These are phyloP conservation scores for Melanargia galathea DNA, from an alignment of 2,888 invertebrate genomes.

Conservation along the genomic window DNA sequence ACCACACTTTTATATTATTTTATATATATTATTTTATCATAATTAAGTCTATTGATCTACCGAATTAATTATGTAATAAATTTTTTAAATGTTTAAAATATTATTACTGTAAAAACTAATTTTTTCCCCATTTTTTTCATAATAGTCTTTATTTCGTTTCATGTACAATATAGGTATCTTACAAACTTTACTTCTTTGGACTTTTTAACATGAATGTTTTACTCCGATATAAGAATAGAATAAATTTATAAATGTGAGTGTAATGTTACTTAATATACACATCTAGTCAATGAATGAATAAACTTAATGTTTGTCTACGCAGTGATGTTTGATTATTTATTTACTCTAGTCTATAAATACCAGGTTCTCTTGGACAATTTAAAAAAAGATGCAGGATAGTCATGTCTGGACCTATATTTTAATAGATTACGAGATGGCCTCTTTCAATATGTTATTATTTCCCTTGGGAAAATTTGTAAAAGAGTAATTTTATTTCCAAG, in stretches of 20 bases:
- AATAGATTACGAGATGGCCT: neutral
- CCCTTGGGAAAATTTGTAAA: neutral
- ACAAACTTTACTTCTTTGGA: too few relatives aligned
- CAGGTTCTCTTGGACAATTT: neutral
- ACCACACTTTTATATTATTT: too few relatives aligned
- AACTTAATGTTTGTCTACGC: slow-evolving; percentile 39
- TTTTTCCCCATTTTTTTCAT: neutral
- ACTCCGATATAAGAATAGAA: neutral
- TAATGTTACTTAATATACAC: slow-evolving; percentile 20
- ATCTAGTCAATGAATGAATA: slow-evolving; percentile 43
- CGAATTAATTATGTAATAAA: too few relatives aligned
- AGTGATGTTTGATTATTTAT: slow-evolving; percentile 30
- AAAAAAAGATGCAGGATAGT: neutral
- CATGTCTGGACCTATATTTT: neutral
- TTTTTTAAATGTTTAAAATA: too few relatives aligned
- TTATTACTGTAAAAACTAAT: too few relatives aligned
- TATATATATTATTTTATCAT: too few relatives aligned
- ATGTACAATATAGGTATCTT: too few relatives aligned
- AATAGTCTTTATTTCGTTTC: neutral
- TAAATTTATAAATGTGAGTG: slow-evolving; percentile 1
- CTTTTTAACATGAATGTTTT: neutral
- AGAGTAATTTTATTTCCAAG: neutral
- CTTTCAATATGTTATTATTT: neutral
- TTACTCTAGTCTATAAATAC: neutral
- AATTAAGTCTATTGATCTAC: too few relatives aligned